These are phyloP conservation scores for Drosophila fuyamai DNA, from an alignment of 1,140 invertebrate species.

Conservation along the genomic window DNA sequence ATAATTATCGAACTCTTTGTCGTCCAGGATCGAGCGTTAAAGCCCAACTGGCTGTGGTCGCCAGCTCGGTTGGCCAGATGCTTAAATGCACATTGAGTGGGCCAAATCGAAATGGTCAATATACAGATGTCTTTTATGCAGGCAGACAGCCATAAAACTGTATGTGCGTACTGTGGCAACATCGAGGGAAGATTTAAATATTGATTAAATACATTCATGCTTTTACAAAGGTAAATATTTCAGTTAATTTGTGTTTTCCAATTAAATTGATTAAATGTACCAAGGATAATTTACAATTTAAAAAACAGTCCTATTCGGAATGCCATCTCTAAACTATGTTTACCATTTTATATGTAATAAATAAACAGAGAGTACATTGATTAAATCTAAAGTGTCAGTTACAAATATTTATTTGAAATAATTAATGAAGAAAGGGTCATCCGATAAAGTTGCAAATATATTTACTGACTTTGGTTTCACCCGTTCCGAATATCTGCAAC, in stretches of 20 bases:
- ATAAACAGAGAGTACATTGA: not conserved
- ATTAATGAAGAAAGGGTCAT: not conserved
- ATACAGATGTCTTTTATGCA: slow-evolving; percentile 12
- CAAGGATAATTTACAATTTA: not conserved
- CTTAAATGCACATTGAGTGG: slow-evolving; percentile 52
- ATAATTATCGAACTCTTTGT: slow-evolving; percentile 64
- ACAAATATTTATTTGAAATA: slow-evolving; percentile 8
- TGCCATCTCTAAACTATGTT: not conserved
- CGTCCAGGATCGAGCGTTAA: slow-evolving; percentile 5
- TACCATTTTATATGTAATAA: not conserved
- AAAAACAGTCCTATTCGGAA: not conserved
- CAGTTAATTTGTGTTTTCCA: slow-evolving; percentile 13
- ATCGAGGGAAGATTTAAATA: slow-evolving; percentile 35
- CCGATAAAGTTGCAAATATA: slow-evolving; percentile 15
- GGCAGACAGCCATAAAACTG: slow-evolving; percentile 32
- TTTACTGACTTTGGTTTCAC: not conserved
- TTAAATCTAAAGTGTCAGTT: not conserved
- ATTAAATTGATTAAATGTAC: not conserved
- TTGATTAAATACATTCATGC: slow-evolving; percentile 11
- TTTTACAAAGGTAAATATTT: slow-evolving; percentile 21
- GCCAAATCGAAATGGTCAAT: slow-evolving; percentile 46
- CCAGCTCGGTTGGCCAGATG: slow-evolving; percentile 34
- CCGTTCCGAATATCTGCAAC: slow-evolving; percentile 1
- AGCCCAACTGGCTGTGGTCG: slow-evolving; percentile 26
- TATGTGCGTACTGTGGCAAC: not conserved